Percentiles rank a stretch among this genome's conserved stretches.
These are phyloP conservation scores for Acanthoscelides obtectus DNA, from an alignment of 2,888 invertebrate species.

Conservation along the genomic window DNA sequence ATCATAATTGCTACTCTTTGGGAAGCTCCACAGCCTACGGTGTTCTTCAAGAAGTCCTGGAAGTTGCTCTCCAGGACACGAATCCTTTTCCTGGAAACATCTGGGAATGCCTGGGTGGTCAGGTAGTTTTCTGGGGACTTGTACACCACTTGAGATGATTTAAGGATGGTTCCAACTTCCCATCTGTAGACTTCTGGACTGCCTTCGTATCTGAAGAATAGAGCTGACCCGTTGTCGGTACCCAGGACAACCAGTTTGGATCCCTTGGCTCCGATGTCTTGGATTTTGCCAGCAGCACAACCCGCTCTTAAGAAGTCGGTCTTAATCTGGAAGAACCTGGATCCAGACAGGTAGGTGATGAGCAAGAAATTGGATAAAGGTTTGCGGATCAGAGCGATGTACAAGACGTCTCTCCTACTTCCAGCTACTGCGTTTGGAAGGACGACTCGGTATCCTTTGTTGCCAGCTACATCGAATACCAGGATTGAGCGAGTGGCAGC, in stretches of 20 bases:
- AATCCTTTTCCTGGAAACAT: conserved; percentile 54
- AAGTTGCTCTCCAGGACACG: conserved; percentile 61
- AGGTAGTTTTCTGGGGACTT: conserved; percentile 51
- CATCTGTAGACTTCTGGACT: conserved; percentile 56
- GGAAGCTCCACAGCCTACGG: conserved; percentile 58
- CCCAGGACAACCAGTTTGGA: conserved; percentile 58
- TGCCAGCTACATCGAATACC: conserved; percentile 61
- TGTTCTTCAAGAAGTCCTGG: conserved; percentile 58
- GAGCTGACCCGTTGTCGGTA: conserved; percentile 57
- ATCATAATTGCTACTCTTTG: conserved; percentile 47
- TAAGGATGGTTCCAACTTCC: conserved; percentile 51
- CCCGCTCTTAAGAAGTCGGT: conserved; percentile 59
- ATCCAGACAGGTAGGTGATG: conserved; percentile 61
- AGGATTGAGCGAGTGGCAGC: conserved; percentile 64
- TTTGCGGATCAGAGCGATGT: conserved; percentile 58
- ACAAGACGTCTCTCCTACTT: conserved; percentile 59
- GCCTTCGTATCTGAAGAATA: conserved; percentile 58
- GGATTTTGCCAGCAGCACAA: conserved; percentile 49
- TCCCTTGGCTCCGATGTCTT: conserved; percentile 56
- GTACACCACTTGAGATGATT: conserved; percentile 51
- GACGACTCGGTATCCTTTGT: conserved; percentile 60
- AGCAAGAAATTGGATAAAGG: conserved; percentile 53
- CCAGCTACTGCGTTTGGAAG: conserved; percentile 55
- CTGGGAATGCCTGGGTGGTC: conserved; percentile 57
- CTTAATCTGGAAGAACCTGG: conserved; percentile 59